Evolutionary conservation across 1,140 invertebrate species (phyloP).

Genomic region (Trichogramma pretiosum): DNA sequence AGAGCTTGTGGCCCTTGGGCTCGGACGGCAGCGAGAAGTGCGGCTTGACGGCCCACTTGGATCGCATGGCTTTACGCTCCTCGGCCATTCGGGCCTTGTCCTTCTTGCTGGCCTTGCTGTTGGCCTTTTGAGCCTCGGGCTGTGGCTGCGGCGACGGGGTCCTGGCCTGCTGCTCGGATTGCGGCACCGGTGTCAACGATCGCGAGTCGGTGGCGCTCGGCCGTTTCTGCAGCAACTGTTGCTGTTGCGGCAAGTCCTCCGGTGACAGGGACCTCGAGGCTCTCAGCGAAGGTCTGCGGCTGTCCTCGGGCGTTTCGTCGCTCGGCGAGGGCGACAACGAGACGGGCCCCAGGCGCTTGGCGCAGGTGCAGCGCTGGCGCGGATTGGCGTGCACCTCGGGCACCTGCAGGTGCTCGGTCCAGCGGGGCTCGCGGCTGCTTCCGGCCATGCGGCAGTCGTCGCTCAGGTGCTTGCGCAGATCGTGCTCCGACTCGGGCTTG

Average conservation of each 20-base stretch:
- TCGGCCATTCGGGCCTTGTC: slow-evolving; percentile 23
- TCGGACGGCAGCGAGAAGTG: slow-evolving; percentile 39
- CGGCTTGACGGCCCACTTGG: slow-evolving; percentile 37
- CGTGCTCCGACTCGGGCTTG: slow-evolving; percentile 25
- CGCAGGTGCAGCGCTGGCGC: slow-evolving; percentile 38
- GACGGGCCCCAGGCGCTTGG: slow-evolving; percentile 27
- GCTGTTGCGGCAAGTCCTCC: background rate
- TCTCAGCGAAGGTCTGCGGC: background rate
- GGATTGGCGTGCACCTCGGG: slow-evolving; percentile 39
- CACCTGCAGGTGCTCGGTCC: slow-evolving; percentile 35
- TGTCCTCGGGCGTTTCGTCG: slow-evolving; percentile 13
- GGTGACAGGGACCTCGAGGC: background rate
- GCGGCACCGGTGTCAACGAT: no score
- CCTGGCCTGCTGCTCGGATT: background rate
- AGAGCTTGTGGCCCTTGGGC: slow-evolving; percentile 25
- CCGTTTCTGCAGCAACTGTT: background rate
- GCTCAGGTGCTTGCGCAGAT: slow-evolving; percentile 40
- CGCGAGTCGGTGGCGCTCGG: background rate
- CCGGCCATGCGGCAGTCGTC: slow-evolving; percentile 39
- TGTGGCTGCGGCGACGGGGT: background rate
- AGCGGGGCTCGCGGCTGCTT: slow-evolving; percentile 24
- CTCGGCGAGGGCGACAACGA: slow-evolving; percentile 24
- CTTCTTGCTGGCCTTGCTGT: slow-evolving; percentile 24
- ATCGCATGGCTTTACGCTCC: slow-evolving; percentile 17
- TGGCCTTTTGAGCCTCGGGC: background rate